These are phyloP conservation scores for Adelges cooleyi DNA, from an alignment of 1,140 invertebrate genomes.

Conservation along the genomic window DNA sequence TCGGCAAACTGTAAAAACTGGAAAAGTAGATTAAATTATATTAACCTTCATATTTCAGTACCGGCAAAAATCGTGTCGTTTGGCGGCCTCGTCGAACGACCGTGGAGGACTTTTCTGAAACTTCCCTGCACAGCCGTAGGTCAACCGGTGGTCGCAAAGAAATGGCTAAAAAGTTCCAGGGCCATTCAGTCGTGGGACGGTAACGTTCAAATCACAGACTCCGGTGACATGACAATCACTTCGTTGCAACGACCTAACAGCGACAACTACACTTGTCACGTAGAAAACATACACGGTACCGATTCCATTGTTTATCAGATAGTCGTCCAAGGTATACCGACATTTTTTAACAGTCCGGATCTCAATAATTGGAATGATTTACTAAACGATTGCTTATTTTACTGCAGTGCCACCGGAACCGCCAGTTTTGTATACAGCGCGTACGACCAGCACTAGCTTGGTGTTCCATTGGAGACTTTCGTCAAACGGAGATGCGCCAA, in stretches of 20 bases:
- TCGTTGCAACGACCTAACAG: slow-evolving; percentile 43
- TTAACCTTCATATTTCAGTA: slow-evolving; percentile 37
- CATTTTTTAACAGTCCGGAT: background rate
- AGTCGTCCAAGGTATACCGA: slow-evolving; percentile 42
- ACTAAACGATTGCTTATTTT: slow-evolving; percentile 11
- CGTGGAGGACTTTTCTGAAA: slow-evolving; percentile 51
- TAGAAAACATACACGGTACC: slow-evolving; percentile 39
- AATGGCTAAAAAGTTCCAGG: slow-evolving; percentile 47
- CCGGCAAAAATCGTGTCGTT: slow-evolving; percentile 58
- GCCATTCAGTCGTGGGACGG: slow-evolving; percentile 34
- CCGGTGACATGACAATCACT: slow-evolving; percentile 51
- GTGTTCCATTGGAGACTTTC: slow-evolving; percentile 58
- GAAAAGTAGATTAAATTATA: too few species aligned
- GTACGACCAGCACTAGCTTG: slow-evolving; percentile 56
- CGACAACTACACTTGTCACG: slow-evolving; percentile 39
- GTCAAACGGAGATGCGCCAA: slow-evolving; percentile 54
- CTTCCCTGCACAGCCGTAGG: slow-evolving; percentile 55
- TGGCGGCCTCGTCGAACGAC: slow-evolving; percentile 49
- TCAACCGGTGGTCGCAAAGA: slow-evolving; percentile 44
- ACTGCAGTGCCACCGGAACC: slow-evolving; percentile 50
- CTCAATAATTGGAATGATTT: background rate
- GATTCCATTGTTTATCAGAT: slow-evolving; percentile 43
- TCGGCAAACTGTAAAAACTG: too few species aligned
- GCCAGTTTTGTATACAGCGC: slow-evolving; percentile 57
- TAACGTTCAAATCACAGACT: slow-evolving; percentile 49